Percentiles rank a stretch among this genome's conserved stretches.
phyloP scores from a whole-genome alignment of 2,797 vertebrate genomes.

The Peromyscus attwateri region DNA sequence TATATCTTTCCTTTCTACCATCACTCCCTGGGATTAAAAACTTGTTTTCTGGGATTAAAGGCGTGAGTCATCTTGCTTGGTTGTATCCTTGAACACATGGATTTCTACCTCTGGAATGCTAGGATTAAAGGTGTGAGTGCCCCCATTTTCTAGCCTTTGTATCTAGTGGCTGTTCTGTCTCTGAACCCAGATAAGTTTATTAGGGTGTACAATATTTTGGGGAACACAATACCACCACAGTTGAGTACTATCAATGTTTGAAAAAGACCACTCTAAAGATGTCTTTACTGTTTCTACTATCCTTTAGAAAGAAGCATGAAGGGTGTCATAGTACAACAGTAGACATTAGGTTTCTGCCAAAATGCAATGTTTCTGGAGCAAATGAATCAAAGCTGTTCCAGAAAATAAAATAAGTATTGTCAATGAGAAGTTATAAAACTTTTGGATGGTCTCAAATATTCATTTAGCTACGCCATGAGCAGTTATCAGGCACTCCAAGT shows the following conservation, averaged over 20 bases:
- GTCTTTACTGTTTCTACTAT: background rate
- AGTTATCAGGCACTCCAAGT: background rate
- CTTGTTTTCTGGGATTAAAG: no score
- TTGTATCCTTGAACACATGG: no score
- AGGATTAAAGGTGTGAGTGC: no score
- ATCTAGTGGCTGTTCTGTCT: no score
- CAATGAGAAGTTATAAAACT: background rate
- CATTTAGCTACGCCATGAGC: background rate
- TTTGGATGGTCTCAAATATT: background rate
- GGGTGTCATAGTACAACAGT: background rate
- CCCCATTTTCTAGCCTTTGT: no score
- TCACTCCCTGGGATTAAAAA: no score
- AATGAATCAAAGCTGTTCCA: background rate
- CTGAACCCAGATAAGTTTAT: no score
- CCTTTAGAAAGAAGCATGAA: background rate
- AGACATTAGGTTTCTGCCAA: background rate
- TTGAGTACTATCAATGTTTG: background rate
- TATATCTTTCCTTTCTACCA: no score
- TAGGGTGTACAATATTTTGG: no score
- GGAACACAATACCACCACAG: no score
- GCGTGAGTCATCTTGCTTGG: no score
- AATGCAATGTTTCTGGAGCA: background rate
- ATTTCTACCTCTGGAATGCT: no score
- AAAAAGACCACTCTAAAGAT: background rate
- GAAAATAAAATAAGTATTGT: background rate